Base-by-base conservation (phyloP, 2,888 invertebrate genomes). In the Eumacrocentrus americanus region DNA sequence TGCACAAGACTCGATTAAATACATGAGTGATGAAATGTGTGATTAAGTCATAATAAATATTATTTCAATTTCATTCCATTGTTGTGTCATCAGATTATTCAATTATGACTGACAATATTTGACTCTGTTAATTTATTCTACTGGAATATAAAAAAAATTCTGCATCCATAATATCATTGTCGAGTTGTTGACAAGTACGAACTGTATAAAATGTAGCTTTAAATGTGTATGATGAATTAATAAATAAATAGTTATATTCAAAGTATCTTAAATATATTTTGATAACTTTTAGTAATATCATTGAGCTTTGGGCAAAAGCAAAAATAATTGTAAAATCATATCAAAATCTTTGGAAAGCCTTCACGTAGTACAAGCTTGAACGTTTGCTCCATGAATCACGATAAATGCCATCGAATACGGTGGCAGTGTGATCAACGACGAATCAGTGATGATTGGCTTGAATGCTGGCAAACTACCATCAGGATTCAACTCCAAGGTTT, bases 351-450 rank as follows among this genome's bases (percentile, higher is more conserved):
- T 63, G 16, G 38, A 37, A 7, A 48, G 42, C 25, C 44, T 47
- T 66, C 58, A 70, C 20, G 57, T 29, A 25, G 34, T 42, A 62
- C 79, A 80, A 9, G 79, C 71, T 64, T 73, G 61, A 56, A 75
- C 81, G 80, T 69, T 72, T 68, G 70, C 79, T 64, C 84, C 84
- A 70, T 84, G 84, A 61, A 88, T 78, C 2, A 88, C 83, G 85
- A 88, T 87, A 79, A 89, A 90, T 42, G 84, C 85, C 72, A 89
- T 83, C 5, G 89, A 88, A 71, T 85, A 86, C 47, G 87, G 84
- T 3, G 88, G 88, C 80, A 89, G 81, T 20, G 81, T 77, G 58
- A 88, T 78, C 67, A 84, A 80, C 1, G 81, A 80, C 71, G 82
- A 81, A 62, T 82, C 80, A 44, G 82, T 70, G 44, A 78, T 79